phyloP scores from a whole-genome alignment of 2,888 invertebrate genomes.

The Caradrina kadenii region DNA sequence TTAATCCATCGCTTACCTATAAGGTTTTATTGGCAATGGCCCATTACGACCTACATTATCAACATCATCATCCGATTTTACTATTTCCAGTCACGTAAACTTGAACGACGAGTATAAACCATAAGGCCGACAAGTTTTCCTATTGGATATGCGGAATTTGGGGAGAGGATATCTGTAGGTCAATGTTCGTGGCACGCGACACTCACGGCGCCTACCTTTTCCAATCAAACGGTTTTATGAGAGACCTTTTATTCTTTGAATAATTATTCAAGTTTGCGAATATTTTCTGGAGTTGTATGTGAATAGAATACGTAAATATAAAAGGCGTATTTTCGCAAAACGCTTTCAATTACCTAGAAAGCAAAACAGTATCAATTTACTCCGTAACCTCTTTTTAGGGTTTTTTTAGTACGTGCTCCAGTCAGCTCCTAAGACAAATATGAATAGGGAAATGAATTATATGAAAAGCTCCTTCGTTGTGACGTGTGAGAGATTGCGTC shows the following conservation, averaged over 20 bases:
- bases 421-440: slow-evolving; percentile 89
- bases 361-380: slow-evolving; percentile 47
- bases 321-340: slow-evolving; percentile 32
- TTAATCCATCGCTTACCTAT: slow-evolving; percentile 90
- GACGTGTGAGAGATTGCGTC: slow-evolving; percentile 89
- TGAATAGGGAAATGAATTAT: slow-evolving; percentile 90
- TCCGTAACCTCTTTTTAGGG: slow-evolving; percentile 61
- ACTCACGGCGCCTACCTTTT: slow-evolving; percentile 59
- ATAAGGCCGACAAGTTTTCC: slow-evolving; percentile 76
- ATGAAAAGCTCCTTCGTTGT: slow-evolving; percentile 87
- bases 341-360: slow-evolving; percentile 52
- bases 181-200: slow-evolving; percentile 65
- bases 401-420: slow-evolving; percentile 72
- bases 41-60: slow-evolving; percentile 90
- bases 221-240: slow-evolving; percentile 59
- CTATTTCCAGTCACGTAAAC: slow-evolving; percentile 91
- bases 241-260: slow-evolving; percentile 52
- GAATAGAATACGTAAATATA: slow-evolving; percentile 35
- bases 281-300: slow-evolving; percentile 20
- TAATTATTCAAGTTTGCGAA: slow-evolving; percentile 46
- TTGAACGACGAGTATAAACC: slow-evolving; percentile 88
- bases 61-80: slow-evolving; percentile 90
- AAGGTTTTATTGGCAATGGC: slow-evolving; percentile 90
- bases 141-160: slow-evolving; percentile 71
- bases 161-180: slow-evolving; percentile 63